Percentiles rank a stretch among this genome's conserved stretches.
Evolutionary conservation across 2,113 vertebrate species (phyloP).

Genomic region (Protomyctophum bolini): DNA sequence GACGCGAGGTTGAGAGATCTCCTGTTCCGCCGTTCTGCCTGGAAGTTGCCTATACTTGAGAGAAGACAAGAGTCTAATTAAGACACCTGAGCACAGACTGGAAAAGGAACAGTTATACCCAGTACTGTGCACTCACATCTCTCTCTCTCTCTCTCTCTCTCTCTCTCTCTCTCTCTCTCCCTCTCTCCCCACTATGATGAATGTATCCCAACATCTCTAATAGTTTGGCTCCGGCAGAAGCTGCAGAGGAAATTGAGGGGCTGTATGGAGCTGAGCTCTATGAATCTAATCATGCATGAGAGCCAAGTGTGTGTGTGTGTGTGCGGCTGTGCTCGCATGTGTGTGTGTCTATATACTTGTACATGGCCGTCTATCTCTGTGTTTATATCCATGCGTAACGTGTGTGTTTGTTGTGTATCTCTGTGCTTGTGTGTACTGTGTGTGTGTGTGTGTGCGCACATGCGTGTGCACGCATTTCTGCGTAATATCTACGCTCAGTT

Average conservation of each 20-base stretch:
- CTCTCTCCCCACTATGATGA: constrained; percentile 8
- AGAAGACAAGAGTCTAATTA: constrained; percentile 39
- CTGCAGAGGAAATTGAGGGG: constrained; percentile 28
- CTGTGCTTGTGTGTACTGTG: neutral
- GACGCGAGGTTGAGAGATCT: constrained; percentile 7
- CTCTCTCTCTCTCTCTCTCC: neutral
- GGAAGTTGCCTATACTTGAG: constrained; percentile 18
- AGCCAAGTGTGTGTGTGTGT: constrained; percentile 34
- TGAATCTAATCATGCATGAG: constrained; percentile 44
- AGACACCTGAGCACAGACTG: constrained; percentile 3
- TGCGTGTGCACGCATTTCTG: no score
- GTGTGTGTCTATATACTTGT: neutral
- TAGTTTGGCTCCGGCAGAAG: constrained; percentile 33
- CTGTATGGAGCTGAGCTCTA: constrained; percentile 11
- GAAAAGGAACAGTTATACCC: neutral
- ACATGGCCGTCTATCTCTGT: no score
- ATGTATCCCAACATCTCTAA: constrained; percentile 26
- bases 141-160: neutral
- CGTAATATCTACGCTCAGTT: no score
- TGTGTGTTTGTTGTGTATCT: neutral
- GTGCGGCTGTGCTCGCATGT: neutral
- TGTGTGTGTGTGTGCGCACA: no score
- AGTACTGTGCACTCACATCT: no score
- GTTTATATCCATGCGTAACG: no score
- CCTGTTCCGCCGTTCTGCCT: constrained; percentile 9